Base-by-base conservation (phyloP, 2,888 invertebrate genomes). In the Andricus curvator region DNA sequence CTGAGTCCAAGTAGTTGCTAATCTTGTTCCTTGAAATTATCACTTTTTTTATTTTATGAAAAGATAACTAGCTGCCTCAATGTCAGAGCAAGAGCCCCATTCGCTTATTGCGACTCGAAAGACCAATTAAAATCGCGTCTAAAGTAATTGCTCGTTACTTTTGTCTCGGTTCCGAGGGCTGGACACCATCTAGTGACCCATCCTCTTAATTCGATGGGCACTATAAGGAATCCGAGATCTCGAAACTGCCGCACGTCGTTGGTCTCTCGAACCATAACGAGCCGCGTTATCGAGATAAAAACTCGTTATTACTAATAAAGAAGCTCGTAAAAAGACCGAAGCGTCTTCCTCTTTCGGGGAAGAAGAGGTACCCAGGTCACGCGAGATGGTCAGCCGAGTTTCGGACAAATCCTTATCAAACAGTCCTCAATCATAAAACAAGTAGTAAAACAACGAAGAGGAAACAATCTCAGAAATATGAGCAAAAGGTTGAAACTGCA, bases 291-390 rank as follows among this genome's bases (percentile, higher is more conserved):
- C 86, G 82, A 84, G 88, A 88, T 88, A 87, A 88, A 88, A 88
- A 86, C 86, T 87, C 86, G 87, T 88, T 88, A 89, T 89, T 87
- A 85, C 85, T 88, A 88, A 88, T 89, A 89, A 89, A 89, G 86
- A 79, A 86, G 86, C 84, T 86, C 88, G 86, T 89, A 88, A 90
- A 89, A 82, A 83, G 84, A 81, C 80, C 81, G 84, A 85, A 84
- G 84, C 78, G 77, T 67, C 56, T 29, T 78, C 77, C 62, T 74
- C 81, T 77, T 84, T 85, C 81, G 82, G 64, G 80, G 84, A 84
- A 85, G 79, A 70, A 79, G 82, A 81, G 83, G 80, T 82, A 83
- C 79, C 83, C 79, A 82, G 86, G 86, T 86, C 84, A 86, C 80
- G 79, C 81, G 83, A 83, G 83, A 84, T 83, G 84, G 86, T 85